phyloP scores from a whole-genome alignment of 2,797 vertebrate species.

The Otolemur crassicaudatus region DNA sequence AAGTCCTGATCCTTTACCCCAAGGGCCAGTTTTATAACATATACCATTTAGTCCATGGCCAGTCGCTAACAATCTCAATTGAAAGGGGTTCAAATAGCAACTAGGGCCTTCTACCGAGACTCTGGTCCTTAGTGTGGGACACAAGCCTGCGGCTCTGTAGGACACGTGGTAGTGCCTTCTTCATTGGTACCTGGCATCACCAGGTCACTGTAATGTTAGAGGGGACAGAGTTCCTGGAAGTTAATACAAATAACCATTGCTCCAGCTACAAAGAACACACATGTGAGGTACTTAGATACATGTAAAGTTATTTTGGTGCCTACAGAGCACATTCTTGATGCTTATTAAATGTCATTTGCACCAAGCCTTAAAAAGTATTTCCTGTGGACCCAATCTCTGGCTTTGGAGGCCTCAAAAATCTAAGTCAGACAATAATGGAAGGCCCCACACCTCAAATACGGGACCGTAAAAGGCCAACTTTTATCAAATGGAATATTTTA shows the following conservation, averaged over 20 bases:
- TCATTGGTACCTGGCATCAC: not conserved
- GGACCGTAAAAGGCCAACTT: not conserved
- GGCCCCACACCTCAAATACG: not conserved
- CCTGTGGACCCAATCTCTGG: slow-evolving; percentile 35
- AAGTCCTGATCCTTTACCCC: not conserved
- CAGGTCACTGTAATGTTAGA: not conserved
- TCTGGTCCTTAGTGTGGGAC: no score
- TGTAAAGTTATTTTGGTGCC: not conserved
- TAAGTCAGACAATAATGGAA: not conserved
- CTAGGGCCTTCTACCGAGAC: not conserved
- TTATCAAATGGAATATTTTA: not conserved
- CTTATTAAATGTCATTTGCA: slow-evolving; percentile 63
- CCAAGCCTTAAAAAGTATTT: slow-evolving; percentile 54
- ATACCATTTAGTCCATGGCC: not conserved
- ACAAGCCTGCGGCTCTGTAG: no score
- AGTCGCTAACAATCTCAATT: not conserved
- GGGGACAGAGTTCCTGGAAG: slow-evolving; percentile 42
- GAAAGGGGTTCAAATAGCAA: rapidly evolving
- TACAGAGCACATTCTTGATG: slow-evolving; percentile 47
- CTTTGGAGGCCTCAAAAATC: slow-evolving; percentile 9
- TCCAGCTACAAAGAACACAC: slow-evolving; percentile 2
- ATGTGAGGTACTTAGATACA: not conserved
- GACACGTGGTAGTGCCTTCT: not conserved
- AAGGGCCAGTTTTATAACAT: not conserved
- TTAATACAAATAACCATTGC: slow-evolving; percentile 7